These are phyloP conservation scores for Sarcophilus harrisii DNA, from an alignment of 2,797 vertebrate genomes.

Conservation along the genomic window DNA sequence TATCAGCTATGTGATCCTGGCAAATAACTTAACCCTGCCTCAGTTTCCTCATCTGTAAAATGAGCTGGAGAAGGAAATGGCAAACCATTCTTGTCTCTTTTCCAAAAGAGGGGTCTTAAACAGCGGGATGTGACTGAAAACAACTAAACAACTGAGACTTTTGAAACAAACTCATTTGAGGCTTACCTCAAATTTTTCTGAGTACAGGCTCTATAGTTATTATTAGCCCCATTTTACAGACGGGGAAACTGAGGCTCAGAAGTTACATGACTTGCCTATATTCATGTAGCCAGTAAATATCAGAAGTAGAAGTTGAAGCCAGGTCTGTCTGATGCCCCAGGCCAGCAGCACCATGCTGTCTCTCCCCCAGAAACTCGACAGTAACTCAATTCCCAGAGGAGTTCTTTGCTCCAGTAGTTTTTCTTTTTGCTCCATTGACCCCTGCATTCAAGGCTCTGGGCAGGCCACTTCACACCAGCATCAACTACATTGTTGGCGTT, in stretches of 20 bases:
- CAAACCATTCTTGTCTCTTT: not conserved
- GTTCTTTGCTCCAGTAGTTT: conserved; percentile 58
- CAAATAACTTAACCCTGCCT: not conserved
- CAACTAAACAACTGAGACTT: not conserved
- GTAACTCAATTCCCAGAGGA: conserved; percentile 67
- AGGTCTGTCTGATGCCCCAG: not conserved
- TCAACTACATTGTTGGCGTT: not conserved
- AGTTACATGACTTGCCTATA: not conserved
- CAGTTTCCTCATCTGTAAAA: not conserved
- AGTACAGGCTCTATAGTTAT: not conserved
- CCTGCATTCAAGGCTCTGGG: conserved; percentile 31
- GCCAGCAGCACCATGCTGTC: not conserved
- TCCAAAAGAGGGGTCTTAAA: not conserved
- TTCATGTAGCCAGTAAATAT: not conserved
- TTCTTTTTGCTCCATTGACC: conserved; percentile 51
- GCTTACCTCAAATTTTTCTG: not conserved
- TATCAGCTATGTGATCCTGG: not conserved
- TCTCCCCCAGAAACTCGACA: not conserved
- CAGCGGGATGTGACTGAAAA: not conserved
- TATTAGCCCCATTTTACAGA: not conserved
- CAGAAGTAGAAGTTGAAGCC: not conserved
- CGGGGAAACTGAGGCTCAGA: not conserved
- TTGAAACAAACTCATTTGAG: not conserved
- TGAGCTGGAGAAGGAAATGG: not conserved
- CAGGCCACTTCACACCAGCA: conserved; percentile 11